Base-by-base conservation (phyloP, 2,113 vertebrate species). In the Dicentrarchus labrax region DNA sequence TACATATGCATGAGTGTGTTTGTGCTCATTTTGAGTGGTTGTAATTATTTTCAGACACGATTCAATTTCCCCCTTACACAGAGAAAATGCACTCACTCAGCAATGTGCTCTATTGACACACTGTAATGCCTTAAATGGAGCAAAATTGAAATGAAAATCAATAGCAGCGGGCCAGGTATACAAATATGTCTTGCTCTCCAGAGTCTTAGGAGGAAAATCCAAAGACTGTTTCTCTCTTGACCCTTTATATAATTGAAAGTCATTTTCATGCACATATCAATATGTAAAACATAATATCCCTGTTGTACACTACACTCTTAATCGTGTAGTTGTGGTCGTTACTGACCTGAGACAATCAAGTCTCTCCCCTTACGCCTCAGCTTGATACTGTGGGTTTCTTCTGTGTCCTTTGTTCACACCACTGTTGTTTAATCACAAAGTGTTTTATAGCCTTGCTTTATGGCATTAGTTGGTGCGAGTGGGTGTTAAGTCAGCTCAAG, bases 71-170 rank as follows among this genome's bases (percentile, higher is more conserved):
- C 50, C n/a, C 50, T 17, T 43, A 76, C 11, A 56, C 47, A 12
- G 78, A 48, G 43, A 80, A 83, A 89, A 86, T 24, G 9, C 30
- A 16, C 77, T 48, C 62, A 21, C 72, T 89, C 88, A 89, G 82
- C 80, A 87, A 2, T 85, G 73, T 62, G 59, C 84, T 21, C 64
- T 22, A 53, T 72, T 54, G 85, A 80, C 82, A 77, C 54, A 57
- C 61, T 77, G 66, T 64, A 70, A 62, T 45, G 38, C 53, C 84
- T 79, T 70, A 78, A 82, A 86, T 59, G 53, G 76, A 80, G 78
- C 61, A 62, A 75, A 82, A 85, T 83, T 86, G 64, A 86, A 87
- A 88, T 86, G 36, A 84, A 81, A 93, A 90, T 91, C 89, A 87
- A 92, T 88, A 60, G 61, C 47, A n/a, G 4, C 72, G 21, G 73